Evolutionary conservation across 1,140 invertebrate species (phyloP).

Genomic region (Orussus abietinus): DNA sequence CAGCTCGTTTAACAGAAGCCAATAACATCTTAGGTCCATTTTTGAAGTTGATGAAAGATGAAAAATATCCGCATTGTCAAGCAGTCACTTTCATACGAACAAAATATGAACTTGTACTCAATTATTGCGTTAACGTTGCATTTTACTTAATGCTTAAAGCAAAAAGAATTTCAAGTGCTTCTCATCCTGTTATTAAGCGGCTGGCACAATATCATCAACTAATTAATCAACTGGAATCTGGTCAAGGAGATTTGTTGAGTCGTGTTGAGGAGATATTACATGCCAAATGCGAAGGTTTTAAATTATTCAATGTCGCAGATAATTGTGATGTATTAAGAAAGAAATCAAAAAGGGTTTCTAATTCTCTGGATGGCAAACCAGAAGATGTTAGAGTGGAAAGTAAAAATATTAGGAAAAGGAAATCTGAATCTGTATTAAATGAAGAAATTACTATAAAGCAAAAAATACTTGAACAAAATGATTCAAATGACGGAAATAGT

Average conservation of each 20-base stretch:
- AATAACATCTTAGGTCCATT: conserved; percentile 64
- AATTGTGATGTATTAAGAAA: conserved; percentile 40
- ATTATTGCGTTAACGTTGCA: conserved; percentile 81
- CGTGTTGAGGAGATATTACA: conserved; percentile 46
- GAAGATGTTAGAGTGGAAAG: conserved; percentile 4
- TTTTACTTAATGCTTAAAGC: conserved; percentile 84
- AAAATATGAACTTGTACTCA: conserved; percentile 69
- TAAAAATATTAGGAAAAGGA: conserved; percentile 6
- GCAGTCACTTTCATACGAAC: conserved; percentile 66
- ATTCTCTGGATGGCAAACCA: conserved; percentile 1
- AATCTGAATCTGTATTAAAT: conserved; percentile 7
- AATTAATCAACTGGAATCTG: conserved; percentile 66
- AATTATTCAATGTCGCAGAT: conserved; percentile 28
- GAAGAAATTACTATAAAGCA: conserved; percentile 9
- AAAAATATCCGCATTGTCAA: conserved; percentile 55
- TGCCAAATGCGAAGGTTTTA: conserved; percentile 29
- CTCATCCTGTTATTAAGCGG: conserved; percentile 82
- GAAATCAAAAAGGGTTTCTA: conserved; percentile 12
- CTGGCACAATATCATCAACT: conserved; percentile 77
- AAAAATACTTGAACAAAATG: conserved; percentile 9
- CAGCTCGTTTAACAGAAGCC: conserved; percentile 59
- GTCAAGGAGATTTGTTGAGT: conserved; percentile 60
- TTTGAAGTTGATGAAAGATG: conserved; percentile 59
- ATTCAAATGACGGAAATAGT: conserved; percentile 13
- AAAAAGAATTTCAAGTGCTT: conserved; percentile 63